Evolutionary conservation across 2,888 invertebrate genomes (phyloP).

Genomic region (Drosophila colorata): DNA sequence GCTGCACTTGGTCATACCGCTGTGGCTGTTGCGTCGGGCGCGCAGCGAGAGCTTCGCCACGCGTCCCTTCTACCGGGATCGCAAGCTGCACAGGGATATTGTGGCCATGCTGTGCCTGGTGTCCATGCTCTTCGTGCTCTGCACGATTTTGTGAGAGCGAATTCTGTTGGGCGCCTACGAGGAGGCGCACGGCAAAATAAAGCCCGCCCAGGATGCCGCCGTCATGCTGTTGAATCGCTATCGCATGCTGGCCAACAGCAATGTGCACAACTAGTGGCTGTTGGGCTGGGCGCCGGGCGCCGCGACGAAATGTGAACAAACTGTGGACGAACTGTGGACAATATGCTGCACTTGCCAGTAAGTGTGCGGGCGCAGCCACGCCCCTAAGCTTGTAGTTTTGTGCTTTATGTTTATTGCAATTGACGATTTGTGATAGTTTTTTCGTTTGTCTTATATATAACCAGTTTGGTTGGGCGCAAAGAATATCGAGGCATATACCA

Average conservation of each 20-base stretch:
- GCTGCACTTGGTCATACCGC: constrained; percentile 88
- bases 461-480: constrained; percentile 6
- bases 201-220: constrained; percentile 67
- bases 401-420: constrained; percentile 32
- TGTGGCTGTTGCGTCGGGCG: constrained; percentile 85
- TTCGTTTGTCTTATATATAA: constrained; percentile 8
- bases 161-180: constrained; percentile 68
- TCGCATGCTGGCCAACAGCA: constrained; percentile 67
- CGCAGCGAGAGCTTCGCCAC: constrained; percentile 83
- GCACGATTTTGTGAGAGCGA: constrained; percentile 84
- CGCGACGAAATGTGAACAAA: constrained; percentile 58
- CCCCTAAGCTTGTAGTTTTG: constrained; percentile 59
- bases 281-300: not conserved
- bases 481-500: constrained; percentile 53
- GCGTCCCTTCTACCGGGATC: constrained; percentile 84
- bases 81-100: constrained; percentile 84
- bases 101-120: constrained; percentile 84
- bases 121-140: constrained; percentile 83
- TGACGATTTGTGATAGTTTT: constrained; percentile 67
- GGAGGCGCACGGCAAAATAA: constrained; percentile 61
- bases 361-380: constrained; percentile 49
- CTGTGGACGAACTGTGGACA: constrained; percentile 57
- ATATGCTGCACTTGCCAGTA: constrained; percentile 63
- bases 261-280: constrained; percentile 60
- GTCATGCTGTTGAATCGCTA: constrained; percentile 63